Percentiles rank a stretch among this genome's conserved stretches.
Evolutionary conservation across 1,140 invertebrate species (phyloP).

Genomic region (Magallana angulata): DNA sequence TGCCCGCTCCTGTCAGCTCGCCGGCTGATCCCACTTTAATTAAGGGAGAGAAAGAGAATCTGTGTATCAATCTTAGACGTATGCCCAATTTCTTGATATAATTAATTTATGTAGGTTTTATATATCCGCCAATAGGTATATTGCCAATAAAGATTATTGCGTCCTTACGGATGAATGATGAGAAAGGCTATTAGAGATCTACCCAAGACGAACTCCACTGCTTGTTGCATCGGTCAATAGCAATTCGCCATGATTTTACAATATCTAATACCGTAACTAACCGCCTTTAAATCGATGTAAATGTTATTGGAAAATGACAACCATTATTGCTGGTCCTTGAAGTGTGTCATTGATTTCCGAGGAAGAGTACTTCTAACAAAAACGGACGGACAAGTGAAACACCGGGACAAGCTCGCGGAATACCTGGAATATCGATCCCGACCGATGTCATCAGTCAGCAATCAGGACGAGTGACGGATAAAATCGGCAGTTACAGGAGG

Average conservation of each 20-base stretch:
- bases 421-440: slow-evolving; percentile 13
- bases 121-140: background rate
- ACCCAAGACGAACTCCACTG: background rate
- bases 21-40: slow-evolving; percentile 12
- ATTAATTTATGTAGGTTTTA: background rate
- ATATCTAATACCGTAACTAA: slow-evolving; percentile 20
- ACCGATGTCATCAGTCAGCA: slow-evolving; percentile 2
- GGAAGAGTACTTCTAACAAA: slow-evolving; percentile 10
- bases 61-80: background rate
- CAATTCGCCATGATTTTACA: slow-evolving; percentile 4
- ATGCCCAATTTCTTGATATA: background rate
- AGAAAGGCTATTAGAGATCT: background rate
- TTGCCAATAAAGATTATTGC: background rate
- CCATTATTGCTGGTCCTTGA: slow-evolving; percentile 9
- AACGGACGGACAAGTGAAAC: slow-evolving; percentile 16
- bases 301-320: slow-evolving; percentile 29
- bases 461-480: background rate
- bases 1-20: background rate
- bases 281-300: slow-evolving; percentile 17
- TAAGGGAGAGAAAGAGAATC: background rate
- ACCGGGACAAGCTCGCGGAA: background rate
- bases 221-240: background rate
- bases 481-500: background rate
- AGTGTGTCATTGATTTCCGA: slow-evolving; percentile 1
- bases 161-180: background rate